Base-by-base conservation (phyloP, 2,113 vertebrate species). In the Microcebus jonahi region DNA sequence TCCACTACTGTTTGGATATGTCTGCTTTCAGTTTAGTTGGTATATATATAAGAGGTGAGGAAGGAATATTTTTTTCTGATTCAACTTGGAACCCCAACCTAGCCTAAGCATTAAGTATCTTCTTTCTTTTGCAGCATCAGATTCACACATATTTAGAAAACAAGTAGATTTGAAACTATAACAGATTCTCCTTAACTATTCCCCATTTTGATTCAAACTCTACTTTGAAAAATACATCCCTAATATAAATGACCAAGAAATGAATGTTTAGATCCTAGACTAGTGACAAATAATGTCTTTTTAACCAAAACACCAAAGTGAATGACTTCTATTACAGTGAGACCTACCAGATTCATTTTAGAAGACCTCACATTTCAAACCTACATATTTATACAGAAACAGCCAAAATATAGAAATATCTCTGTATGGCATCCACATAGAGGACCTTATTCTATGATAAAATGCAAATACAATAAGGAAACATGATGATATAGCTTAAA, bases 11-110 rank as follows among this genome's bases (percentile, higher is more conserved):
- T 80, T 76, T 39, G 84, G 45, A 50, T 92, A 75, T 94, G 63
- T 67, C 75, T 96, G 68, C 50, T 90, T 84, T 77, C 65, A 95
- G 4, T 81, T 75, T 90, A 92, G 91, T 84, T 96, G 75, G 96
- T 70, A 94, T 45, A 76, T 55, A 59, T 39, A 76, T 55, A 59
- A 97, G 67, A 94, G 10, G 39, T 21, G 5, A 96, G 25, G 61
- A 27, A 63, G 57, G 65, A 57, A 90, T 48, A 14, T 45, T 93
- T 93, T 67, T 81, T 88, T 39, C 63, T 88, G 61, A 88, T 96
- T 95, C 55, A 65, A 59, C 91, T 90, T 93, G 55, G 81, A 95
- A 59, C 3, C 29, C 31, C 68, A 80, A 17, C 12, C 50, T 80
- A 94, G 25, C 25, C 61, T 91, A 84, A 61, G 31, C 48, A 82